Evolutionary conservation across 2,888 invertebrate genomes (phyloP).

Genomic region (Gastrophysa polygoni): DNA sequence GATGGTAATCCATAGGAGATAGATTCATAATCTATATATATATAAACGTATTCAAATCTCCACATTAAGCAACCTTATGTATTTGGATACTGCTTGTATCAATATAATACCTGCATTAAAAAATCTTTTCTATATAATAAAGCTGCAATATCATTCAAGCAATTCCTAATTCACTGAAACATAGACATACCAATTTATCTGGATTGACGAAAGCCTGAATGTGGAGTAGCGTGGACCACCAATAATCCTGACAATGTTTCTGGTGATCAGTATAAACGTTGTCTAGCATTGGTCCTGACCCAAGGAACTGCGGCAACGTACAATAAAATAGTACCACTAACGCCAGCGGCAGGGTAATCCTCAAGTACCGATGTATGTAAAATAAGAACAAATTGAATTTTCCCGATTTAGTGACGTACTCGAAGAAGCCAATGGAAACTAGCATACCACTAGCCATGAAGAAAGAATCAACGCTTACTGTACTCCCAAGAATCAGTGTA

Average conservation of each 20-base stretch:
- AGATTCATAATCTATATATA: too few species aligned
- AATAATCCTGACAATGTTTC: slow-evolving; percentile 48
- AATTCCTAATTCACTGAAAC: not conserved
- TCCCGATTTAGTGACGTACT: slow-evolving; percentile 48
- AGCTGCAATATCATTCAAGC: too few species aligned
- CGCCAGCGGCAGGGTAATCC: slow-evolving; percentile 60
- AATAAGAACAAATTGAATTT: slow-evolving; percentile 52
- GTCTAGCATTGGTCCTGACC: slow-evolving; percentile 59
- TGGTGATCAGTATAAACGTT: slow-evolving; percentile 30
- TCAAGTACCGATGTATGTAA: slow-evolving; percentile 58
- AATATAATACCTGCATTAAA: too few species aligned
- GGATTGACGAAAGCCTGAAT: slow-evolving; percentile 51
- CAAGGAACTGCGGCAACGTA: slow-evolving; percentile 56
- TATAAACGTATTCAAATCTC: too few species aligned
- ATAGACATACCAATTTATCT: slow-evolving; percentile 40
- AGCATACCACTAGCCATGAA: slow-evolving; percentile 67
- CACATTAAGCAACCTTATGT: too few species aligned
- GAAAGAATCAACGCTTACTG: slow-evolving; percentile 68
- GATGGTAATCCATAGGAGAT: too few species aligned
- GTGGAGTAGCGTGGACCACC: slow-evolving; percentile 57
- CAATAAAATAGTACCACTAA: slow-evolving; percentile 57
- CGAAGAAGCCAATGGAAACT: slow-evolving; percentile 57
- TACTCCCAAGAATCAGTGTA: slow-evolving; percentile 53
- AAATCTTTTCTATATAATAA: too few species aligned
- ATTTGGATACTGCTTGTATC: too few species aligned